Evolutionary conservation across 2,888 invertebrate genomes (phyloP).

Genomic region (Chymomyza procnemis): DNA sequence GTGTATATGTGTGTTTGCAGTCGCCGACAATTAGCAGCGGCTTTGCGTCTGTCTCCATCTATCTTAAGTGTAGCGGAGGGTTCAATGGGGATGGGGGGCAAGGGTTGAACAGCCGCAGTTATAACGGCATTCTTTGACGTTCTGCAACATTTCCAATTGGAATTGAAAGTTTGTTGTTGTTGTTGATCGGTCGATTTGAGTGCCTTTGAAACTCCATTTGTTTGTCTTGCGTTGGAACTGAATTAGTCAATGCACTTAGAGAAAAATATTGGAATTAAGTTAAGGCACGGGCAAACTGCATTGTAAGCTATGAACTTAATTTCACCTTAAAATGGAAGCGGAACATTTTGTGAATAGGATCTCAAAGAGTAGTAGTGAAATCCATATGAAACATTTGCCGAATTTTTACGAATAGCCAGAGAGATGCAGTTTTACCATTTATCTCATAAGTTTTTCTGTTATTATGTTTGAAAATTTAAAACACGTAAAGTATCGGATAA

Average conservation of each 20-base stretch:
- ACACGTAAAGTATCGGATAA: too few species aligned
- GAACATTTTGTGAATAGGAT: too few species aligned
- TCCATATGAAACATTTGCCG: too few species aligned
- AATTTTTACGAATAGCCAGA: too few species aligned
- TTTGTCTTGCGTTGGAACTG: slow-evolving; percentile 16
- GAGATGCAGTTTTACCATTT: too few species aligned
- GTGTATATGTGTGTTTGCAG: too few species aligned
- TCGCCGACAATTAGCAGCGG: slow-evolving; percentile 66
- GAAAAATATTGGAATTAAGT: not conserved
- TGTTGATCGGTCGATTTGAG: slow-evolving; percentile 4
- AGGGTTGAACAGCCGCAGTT: not conserved
- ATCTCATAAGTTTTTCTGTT: too few species aligned
- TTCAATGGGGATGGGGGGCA: slow-evolving; percentile 18
- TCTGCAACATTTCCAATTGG: slow-evolving; percentile 69
- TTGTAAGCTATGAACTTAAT: too few species aligned
- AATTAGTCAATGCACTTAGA: not conserved
- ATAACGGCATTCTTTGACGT: slow-evolving; percentile 60
- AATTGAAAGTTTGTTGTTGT: slow-evolving; percentile 60
- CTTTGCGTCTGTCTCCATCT: not conserved
- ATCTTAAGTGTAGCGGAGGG: not conserved
- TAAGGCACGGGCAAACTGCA: too few species aligned
- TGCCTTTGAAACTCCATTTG: slow-evolving; percentile 29
- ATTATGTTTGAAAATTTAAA: too few species aligned
- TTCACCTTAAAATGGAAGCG: too few species aligned
- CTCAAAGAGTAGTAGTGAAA: too few species aligned